Evolutionary conservation across 2,113 vertebrate genomes (phyloP), one percentile per base, ranked within the genome.

Genomic region (Madoqua kirkii): DNA sequence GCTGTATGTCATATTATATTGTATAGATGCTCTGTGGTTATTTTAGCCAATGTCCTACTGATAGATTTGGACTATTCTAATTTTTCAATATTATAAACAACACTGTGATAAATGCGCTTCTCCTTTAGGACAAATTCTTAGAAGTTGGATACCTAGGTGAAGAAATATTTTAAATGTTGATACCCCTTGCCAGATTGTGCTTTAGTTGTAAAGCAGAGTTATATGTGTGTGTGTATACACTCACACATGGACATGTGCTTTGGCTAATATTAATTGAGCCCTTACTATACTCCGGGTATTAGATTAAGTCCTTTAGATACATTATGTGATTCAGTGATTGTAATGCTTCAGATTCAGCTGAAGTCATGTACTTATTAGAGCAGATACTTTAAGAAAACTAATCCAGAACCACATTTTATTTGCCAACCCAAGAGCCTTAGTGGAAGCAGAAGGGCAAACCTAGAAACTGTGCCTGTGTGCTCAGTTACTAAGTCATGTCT

Each of bases 51-150:
- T 91, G 23, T 19, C 25, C 5, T 89, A 50, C 86, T 91, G 54
- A 88, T 88, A 23, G 91, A 94, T 78, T 94, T 86, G 45, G 50
- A 52, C 95, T 81, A 59, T 71, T 95, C 74, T 11, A 79, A 4
- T 67, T 96, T 97, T 94, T 96, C 27, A 79, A 3, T 86, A 64
- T 87, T 96, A 96, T 95, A 93, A 97, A 83, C 29, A 96, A 40
- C n/a, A 94, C 45, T 85, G 33, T 90, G 45, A 71, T 91, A 91
- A 93, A 95, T 40, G 95, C 27, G 1, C 15, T 89, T 91, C 40
- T 92, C 64, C 60, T 36, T 93, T 81, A 95, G 52, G 50, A 91
- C 16, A 92, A 81, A 96, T 97, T 93, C 40, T 64, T 93, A 97
- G 25, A 87, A 79, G 48, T 27, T 93, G n/a, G n/a, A 15, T 95